phyloP scores from a whole-genome alignment of 2,888 invertebrate genomes.

The Alitta virens region DNA sequence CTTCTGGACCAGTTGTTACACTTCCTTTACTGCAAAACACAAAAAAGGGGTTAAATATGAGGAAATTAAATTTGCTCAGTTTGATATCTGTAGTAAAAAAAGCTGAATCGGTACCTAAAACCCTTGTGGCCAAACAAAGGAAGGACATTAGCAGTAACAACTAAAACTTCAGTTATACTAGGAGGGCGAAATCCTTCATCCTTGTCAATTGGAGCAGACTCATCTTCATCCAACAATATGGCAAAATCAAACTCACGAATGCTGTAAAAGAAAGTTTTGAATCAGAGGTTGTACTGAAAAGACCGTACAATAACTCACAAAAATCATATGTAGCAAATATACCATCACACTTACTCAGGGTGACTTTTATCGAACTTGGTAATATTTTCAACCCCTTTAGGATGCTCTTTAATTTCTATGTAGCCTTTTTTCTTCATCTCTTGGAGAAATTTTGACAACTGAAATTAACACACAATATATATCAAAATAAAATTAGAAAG shows the following conservation, averaged over 20 bases:
- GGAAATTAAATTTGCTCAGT: not conserved
- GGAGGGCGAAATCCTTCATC: slow-evolving; percentile 45
- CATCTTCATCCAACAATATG: too few species aligned
- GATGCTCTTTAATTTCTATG: slow-evolving; percentile 58
- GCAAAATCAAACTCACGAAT: slow-evolving; percentile 2
- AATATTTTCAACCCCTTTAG: slow-evolving; percentile 81
- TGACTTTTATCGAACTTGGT: slow-evolving; percentile 63
- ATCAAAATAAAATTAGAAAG: too few species aligned
- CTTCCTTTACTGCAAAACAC: slow-evolving; percentile 62
- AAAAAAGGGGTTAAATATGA: not conserved
- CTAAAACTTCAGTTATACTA: slow-evolving; percentile 67
- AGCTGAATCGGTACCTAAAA: slow-evolving; percentile 59
- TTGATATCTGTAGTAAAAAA: too few species aligned
- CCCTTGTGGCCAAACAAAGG: slow-evolving; percentile 66
- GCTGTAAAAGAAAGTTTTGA: slow-evolving; percentile 11
- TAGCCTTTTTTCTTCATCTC: slow-evolving; percentile 69
- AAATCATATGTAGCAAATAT: too few species aligned
- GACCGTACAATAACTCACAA: too few species aligned
- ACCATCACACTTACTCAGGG: slow-evolving; percentile 38
- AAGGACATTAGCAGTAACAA: slow-evolving; percentile 68
- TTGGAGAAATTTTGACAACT: slow-evolving; percentile 76
- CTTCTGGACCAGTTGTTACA: slow-evolving; percentile 65
- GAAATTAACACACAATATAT: slow-evolving; percentile 25
- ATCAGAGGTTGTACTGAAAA: too few species aligned
- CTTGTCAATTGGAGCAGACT: not conserved